A percentile compares a stretch with the other conserved stretches of the same genome.
These are phyloP conservation scores for Xenopus laevis DNA, from an alignment of 2,113 vertebrate species.

Conservation along the genomic window DNA sequence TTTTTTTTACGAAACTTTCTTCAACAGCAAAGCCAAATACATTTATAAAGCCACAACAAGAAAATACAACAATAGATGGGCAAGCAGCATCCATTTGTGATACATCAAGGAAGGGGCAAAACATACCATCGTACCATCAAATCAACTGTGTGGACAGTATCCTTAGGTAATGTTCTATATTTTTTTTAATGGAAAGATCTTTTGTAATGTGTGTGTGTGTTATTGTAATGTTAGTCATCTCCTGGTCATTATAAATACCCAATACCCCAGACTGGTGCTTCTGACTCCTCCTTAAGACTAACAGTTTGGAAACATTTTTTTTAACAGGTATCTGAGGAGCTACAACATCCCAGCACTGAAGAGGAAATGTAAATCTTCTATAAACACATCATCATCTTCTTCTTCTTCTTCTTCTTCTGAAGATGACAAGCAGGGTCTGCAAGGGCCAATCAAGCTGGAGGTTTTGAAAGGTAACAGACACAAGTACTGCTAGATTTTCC, in stretches of 20 bases:
- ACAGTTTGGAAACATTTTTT: too few relatives aligned
- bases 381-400: conserved; percentile 73
- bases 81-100: conserved; percentile 45
- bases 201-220: too few relatives aligned
- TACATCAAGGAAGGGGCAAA: conserved; percentile 57
- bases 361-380: conserved; percentile 73
- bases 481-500: too few relatives aligned
- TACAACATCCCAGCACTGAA: conserved; percentile 75
- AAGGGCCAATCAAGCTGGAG: conserved; percentile 45
- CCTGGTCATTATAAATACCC: too few relatives aligned
- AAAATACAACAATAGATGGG: conserved; percentile 52
- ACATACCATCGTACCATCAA: conserved; percentile 82
- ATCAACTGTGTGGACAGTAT: conserved; percentile 87
- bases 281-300: too few relatives aligned
- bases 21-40: conserved; percentile 53
- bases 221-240: too few relatives aligned
- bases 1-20: not conserved
- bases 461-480: conserved; percentile 59
- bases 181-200: too few relatives aligned
- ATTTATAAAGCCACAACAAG: conserved; percentile 43
- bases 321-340: conserved; percentile 78
- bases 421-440: conserved; percentile 66
- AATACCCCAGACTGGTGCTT: too few relatives aligned
- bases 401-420: too few relatives aligned
- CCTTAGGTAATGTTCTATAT: conserved; percentile 67